Evolutionary conservation across 2,113 vertebrate genomes (phyloP).

Genomic region (Hypocryptadius cinnamomeus): DNA sequence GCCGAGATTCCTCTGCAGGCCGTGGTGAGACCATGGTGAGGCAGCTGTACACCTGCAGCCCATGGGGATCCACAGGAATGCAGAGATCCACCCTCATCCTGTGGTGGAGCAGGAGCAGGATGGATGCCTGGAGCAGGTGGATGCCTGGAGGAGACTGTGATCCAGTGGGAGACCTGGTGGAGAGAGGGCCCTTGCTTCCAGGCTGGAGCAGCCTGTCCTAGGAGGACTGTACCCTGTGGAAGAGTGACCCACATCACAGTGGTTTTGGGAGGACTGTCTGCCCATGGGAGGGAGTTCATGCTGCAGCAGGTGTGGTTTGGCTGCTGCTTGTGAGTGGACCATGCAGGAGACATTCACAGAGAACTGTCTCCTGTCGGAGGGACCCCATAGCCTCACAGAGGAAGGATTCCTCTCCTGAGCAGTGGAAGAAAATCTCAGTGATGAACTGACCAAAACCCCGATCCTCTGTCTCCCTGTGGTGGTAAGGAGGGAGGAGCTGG

Average conservation of each 20-base stretch:
- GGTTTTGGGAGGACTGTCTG: neutral
- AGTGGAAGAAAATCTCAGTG: neutral
- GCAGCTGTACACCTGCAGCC: neutral
- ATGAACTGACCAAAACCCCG: neutral
- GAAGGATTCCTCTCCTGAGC: neutral
- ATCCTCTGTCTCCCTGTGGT: neutral
- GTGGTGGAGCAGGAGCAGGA: no score
- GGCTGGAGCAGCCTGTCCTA: neutral
- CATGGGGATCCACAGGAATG: no score
- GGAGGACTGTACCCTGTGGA: neutral
- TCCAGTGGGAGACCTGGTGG: rapidly evolving
- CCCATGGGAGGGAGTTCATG: rapidly evolving
- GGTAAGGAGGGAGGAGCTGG: neutral
- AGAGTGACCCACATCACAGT: rapidly evolving
- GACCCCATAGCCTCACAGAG: neutral
- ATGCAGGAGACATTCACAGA: neutral
- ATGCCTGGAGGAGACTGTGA: neutral
- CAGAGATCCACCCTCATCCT: no score
- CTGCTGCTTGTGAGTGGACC: no score
- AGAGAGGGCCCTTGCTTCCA: neutral
- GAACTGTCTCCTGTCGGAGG: neutral
- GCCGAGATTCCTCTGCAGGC: neutral
- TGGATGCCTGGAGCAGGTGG: neutral
- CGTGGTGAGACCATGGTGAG: neutral
- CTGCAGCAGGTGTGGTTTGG: no score